Evolutionary conservation across 2,797 vertebrate genomes (phyloP).

Genomic region (Anomalospiza imberbis): DNA sequence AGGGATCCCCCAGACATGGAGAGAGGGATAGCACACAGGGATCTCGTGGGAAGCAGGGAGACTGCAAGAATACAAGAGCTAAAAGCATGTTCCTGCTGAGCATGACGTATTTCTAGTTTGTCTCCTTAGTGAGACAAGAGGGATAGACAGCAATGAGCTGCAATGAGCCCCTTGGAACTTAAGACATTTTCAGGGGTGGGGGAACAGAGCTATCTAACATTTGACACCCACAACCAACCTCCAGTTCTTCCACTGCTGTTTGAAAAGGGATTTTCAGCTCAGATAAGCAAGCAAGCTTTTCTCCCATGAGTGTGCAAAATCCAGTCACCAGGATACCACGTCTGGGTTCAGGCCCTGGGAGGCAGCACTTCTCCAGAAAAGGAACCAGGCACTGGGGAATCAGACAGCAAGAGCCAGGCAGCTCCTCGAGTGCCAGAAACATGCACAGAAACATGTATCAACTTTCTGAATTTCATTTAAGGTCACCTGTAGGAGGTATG

Average conservation of each 20-base stretch:
- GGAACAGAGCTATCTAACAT: neutral
- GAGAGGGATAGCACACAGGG: neutral
- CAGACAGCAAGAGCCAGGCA: fast-evolving
- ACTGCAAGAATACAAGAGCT: neutral
- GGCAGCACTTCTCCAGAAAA: fast-evolving
- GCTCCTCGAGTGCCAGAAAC: neutral
- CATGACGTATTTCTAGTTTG: neutral
- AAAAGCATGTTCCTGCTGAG: neutral
- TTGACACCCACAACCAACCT: neutral
- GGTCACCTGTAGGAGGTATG: neutral
- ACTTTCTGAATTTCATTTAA: neutral
- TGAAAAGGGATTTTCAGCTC: neutral
- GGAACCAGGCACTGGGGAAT: neutral
- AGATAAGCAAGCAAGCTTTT: neutral
- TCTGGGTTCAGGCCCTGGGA: neutral
- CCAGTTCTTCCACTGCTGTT: neutral
- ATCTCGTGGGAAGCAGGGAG: neutral
- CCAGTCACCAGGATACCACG: neutral
- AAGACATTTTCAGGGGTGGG: neutral
- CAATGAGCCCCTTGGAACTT: neutral
- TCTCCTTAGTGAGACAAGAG: neutral
- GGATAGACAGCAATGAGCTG: neutral
- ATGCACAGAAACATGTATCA: neutral
- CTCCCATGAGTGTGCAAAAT: neutral
- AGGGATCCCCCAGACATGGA: neutral